These are phyloP conservation scores for Bombus huntii DNA, from an alignment of 1,140 invertebrate species.

Conservation along the genomic window DNA sequence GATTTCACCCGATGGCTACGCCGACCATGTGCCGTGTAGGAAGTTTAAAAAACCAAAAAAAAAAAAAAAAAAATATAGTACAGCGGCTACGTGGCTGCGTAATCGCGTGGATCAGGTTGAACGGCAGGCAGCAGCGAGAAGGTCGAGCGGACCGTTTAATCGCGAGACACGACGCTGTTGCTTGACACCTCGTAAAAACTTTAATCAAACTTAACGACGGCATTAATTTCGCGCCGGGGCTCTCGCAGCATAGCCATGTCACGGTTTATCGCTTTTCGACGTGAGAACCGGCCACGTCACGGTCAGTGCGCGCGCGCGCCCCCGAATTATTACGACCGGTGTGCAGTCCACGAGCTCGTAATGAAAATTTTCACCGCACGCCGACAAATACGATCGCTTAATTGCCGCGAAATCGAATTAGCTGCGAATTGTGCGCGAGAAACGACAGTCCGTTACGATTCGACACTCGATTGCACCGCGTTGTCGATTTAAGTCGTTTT, in stretches of 20 bases:
- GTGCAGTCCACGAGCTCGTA: conserved; percentile 2
- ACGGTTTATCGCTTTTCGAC: conserved; percentile 51
- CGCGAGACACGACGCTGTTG: conserved; percentile 54
- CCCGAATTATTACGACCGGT: conserved; percentile 57
- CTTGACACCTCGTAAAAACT: conserved; percentile 73
- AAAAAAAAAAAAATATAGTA: background rate
- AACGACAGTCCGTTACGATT: background rate
- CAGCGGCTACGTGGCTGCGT: background rate
- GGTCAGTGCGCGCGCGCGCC: background rate
- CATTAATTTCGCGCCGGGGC: conserved; percentile 48
- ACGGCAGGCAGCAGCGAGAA: conserved; percentile 13
- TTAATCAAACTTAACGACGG: conserved; percentile 71
- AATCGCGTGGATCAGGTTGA: conserved; percentile 32
- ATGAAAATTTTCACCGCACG: conserved; percentile 53
- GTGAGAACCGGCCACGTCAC: conserved; percentile 29
- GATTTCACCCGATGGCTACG: background rate
- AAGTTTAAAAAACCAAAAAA: background rate
- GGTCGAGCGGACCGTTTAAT: conserved; percentile 63
- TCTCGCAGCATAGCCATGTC: conserved; percentile 22
- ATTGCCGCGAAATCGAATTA: conserved; percentile 16
- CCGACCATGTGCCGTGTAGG: background rate
- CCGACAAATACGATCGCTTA: conserved; percentile 28
- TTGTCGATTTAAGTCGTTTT: background rate
- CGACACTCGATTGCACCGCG: background rate
- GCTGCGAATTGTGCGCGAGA: background rate